Base-by-base conservation (phyloP, 2,797 vertebrate genomes). In the Geotrypetes seraphini region DNA sequence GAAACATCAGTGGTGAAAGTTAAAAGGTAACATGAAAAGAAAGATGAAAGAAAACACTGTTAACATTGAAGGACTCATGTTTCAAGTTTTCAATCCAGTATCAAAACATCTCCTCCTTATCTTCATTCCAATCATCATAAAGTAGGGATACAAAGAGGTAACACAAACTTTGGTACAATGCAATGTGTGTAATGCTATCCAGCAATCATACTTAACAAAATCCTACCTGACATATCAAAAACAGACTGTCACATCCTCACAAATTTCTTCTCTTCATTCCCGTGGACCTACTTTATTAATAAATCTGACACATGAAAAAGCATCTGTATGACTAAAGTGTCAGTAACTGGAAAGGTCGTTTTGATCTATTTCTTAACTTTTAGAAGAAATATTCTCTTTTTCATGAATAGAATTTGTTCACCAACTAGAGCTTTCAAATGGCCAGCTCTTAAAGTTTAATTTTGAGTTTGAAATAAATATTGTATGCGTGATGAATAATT, bases 151-250 rank as follows among this genome's bases (percentile, higher is more conserved):
- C 78, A 84, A 86, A 83, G 84, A 80, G 85, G 74, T 87, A n/a
- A 87, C 76, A 90, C 92, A 94, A 94, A 89, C 83, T 91, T 85
- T 69, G 73, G 80, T 81, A 87, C 81, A 86, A 85, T 81, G 47
- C 57, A 28, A 68, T 62, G 75, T 89, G 69, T 89, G 87, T 87
- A 78, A 78, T 81, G 79, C 85, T 87, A 82, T 88, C 79, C 85
- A 62, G 84, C 91, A 91, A 92, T 92, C 91, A 94, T 71, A 91
- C 85, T 67, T 73, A n/a, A 75, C 79, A 70, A 93, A 96, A 95
- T 95, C 86, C 79, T 83, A 92, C 86, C 86, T 92, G 92, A 91
- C 90, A 92, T 92, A 89, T 93, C 87, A 94, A 95, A 95, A 86
- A 70, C 71, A 57, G 70, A 84, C 83, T 89, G 77, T 84, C 81